Percentiles rank a stretch among this genome's conserved stretches.
Conservation (phyloP, 2,113 vertebrate genomes). For the Geococcyx californianus region DNA sequence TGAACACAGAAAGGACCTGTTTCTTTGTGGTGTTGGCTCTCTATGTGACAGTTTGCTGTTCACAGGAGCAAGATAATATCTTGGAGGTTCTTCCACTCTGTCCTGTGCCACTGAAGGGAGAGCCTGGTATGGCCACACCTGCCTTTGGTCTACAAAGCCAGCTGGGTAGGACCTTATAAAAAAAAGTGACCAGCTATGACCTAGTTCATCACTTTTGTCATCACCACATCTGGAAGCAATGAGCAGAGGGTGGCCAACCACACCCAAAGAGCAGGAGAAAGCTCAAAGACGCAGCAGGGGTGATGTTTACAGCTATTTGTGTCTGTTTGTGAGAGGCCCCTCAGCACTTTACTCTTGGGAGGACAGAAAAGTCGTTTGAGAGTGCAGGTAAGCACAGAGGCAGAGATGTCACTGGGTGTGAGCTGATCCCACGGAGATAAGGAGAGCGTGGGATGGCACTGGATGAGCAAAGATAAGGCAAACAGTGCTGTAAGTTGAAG, state of each 20-base stretch:
- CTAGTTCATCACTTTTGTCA: not conserved
- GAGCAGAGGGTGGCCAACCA: not conserved
- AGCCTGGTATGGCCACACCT: not conserved
- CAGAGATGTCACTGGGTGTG: not conserved
- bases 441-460: not conserved
- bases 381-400: not conserved
- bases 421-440: not conserved
- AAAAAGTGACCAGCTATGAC: not conserved
- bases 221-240: not conserved
- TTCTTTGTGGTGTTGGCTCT: not conserved
- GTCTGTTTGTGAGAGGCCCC: not conserved
- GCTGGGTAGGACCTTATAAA: not conserved
- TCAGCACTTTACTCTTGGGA: not conserved
- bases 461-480: not conserved
- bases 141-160: not conserved
- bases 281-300: not conserved
- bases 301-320: fast-evolving
- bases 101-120: not conserved
- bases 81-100: not conserved
- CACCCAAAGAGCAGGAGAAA: not conserved
- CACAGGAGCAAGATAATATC: not conserved
- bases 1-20: not conserved
- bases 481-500: not conserved
- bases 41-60: not conserved
- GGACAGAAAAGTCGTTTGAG: not conserved